Base-by-base conservation (phyloP, 2,888 invertebrate species). In the Suillia variegata region DNA sequence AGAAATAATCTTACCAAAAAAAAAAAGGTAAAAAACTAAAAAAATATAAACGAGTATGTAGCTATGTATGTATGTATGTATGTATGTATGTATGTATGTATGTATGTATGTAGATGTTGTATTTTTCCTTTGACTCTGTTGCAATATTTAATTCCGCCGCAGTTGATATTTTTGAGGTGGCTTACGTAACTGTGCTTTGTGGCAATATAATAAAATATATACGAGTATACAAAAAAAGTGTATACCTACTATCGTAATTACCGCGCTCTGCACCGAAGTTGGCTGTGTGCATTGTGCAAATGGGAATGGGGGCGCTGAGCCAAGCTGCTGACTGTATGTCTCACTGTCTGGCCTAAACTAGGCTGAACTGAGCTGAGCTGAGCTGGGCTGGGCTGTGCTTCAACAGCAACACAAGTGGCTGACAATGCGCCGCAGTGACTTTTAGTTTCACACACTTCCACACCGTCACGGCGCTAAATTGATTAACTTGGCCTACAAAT, bases 71-170 rank as follows among this genome's bases (percentile, higher is more conserved):
- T 31, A 31, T 31, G 31, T 31, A 12, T 31, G 31, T 31, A 31
- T 31, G 31, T n/a, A n/a, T n/a, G n/a, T n/a, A n/a, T n/a, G n/a
- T n/a, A n/a, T n/a, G n/a, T n/a, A n/a, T n/a, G n/a, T n/a, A n/a
- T n/a, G n/a, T n/a, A n/a, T n/a, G n/a, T n/a, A n/a, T n/a, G n/a
- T n/a, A n/a, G n/a, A n/a, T n/a, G n/a, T n/a, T n/a, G n/a, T n/a
- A n/a, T n/a, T n/a, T n/a, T n/a, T n/a, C 38, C 4, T 13, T 38
- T 38, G 38, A 8, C 83, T 84, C 84, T 71, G 77, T 22, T 38
- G n/a, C 18, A 17, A 13, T 3, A 24, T 49, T 49, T 49, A 49
- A 76, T 69, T 42, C 21, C 42, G 38, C 21, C 45, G n/a, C 21
- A 4, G n/a, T n/a, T n/a, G n/a, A n/a, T n/a, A n/a, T n/a, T n/a